phyloP scores from a whole-genome alignment of 1,140 invertebrate species.

The Bathynomus jamesi region DNA sequence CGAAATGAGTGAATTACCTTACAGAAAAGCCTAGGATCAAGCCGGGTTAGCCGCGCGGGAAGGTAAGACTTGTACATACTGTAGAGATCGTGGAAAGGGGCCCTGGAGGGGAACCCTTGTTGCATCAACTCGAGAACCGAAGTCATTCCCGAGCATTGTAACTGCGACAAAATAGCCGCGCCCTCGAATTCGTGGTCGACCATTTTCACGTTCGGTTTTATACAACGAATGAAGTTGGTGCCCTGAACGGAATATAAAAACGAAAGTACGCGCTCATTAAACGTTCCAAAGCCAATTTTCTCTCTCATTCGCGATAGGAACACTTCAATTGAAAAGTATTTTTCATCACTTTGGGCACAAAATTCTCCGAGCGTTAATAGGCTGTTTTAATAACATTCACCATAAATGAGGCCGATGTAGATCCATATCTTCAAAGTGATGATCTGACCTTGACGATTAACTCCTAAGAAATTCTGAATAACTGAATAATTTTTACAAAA shows the following conservation, averaged over 20 bases:
- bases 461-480: no score
- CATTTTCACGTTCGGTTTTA: slow-evolving; percentile 96
- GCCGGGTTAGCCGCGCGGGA: slow-evolving; percentile 67
- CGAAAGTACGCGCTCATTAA: slow-evolving; percentile 17
- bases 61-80: slow-evolving; percentile 80
- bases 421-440: no score
- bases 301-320: not conserved
- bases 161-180: slow-evolving; percentile 77
- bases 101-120: slow-evolving; percentile 81
- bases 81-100: slow-evolving; percentile 82
- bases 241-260: slow-evolving; percentile 53
- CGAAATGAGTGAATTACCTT: no score
- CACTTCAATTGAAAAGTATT: no score
- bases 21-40: slow-evolving; percentile 85
- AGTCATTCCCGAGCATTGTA: slow-evolving; percentile 91
- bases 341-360: no score
- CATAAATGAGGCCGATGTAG: no score
- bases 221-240: slow-evolving; percentile 92
- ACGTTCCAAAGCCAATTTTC: not conserved
- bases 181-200: slow-evolving; percentile 81
- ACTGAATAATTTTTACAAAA: no score
- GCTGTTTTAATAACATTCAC: no score
- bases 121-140: slow-evolving; percentile 95
- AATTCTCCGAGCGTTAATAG: no score
- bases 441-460: no score